Evolutionary conservation across 2,797 vertebrate species (phyloP).

Genomic region (Acanthurus lineatus): DNA sequence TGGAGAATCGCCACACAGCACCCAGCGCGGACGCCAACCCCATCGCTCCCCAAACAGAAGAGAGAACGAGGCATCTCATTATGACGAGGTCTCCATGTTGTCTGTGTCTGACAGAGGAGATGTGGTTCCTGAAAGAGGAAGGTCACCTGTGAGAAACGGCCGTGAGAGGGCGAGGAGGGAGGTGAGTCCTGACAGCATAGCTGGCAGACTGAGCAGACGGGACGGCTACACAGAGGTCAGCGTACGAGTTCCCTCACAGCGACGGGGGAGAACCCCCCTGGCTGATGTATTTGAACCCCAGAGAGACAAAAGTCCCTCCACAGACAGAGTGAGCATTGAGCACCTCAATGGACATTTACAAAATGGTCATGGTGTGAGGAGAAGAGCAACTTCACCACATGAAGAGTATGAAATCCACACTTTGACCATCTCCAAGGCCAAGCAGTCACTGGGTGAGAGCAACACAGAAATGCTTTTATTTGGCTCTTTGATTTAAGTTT

Average conservation of each 20-base stretch:
- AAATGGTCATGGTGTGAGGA: conserved; percentile 61
- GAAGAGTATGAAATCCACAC: conserved; percentile 86
- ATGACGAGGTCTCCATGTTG: conserved; percentile 57
- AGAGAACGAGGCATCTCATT: conserved; percentile 46
- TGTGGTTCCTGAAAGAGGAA: conserved; percentile 76
- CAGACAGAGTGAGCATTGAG: conserved; percentile 47
- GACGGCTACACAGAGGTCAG: conserved; percentile 84
- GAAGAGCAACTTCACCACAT: conserved; percentile 33
- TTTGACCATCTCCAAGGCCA: conserved; percentile 91
- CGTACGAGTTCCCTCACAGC: conserved; percentile 79
- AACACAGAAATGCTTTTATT: background rate
- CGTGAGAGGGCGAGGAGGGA: conserved; percentile 69
- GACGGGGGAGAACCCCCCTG: conserved; percentile 63
- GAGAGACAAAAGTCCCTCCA: conserved; percentile 53
- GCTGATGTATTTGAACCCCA: conserved; percentile 70
- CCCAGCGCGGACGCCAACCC: conserved; percentile 51
- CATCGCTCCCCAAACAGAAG: conserved; percentile 64
- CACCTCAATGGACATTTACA: conserved; percentile 69
- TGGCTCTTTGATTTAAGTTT: too few relatives aligned
- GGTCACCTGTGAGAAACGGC: conserved; percentile 81
- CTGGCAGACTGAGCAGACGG: conserved; percentile 67
- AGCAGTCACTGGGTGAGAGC: conserved; percentile 92
- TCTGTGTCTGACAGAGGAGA: conserved; percentile 71
- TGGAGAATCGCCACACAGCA: conserved; percentile 71
- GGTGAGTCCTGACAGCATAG: conserved; percentile 71